phyloP scores from a whole-genome alignment of 2,888 invertebrate species.

The Drosophila dives region DNA sequence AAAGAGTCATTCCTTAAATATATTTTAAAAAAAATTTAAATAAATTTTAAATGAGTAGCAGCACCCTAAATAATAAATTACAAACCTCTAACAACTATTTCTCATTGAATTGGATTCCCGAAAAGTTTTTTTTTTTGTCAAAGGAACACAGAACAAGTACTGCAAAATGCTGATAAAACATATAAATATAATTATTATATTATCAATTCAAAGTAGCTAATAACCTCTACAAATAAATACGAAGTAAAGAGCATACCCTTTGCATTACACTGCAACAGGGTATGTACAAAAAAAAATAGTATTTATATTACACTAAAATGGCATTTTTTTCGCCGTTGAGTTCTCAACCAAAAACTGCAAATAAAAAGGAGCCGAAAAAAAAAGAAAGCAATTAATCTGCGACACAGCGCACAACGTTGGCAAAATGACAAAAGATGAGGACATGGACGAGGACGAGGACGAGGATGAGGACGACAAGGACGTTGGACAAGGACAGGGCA shows the following conservation, averaged over 20 bases:
- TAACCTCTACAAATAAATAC: background rate
- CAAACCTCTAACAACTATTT: background rate
- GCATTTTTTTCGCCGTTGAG: slow-evolving; percentile 40
- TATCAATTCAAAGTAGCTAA: background rate
- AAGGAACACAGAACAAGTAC: background rate
- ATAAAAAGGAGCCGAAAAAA: slow-evolving; percentile 11
- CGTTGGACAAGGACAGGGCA: background rate
- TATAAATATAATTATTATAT: too few relatives aligned
- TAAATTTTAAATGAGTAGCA: background rate
- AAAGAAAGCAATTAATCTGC: slow-evolving; percentile 83
- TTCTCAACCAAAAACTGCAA: slow-evolving; percentile 24
- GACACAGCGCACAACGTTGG: slow-evolving; percentile 63
- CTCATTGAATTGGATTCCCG: too few relatives aligned
- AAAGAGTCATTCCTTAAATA: too few relatives aligned
- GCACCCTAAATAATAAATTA: background rate
- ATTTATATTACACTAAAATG: slow-evolving; percentile 76
- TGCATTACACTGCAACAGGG: slow-evolving; percentile 7
- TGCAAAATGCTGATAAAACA: background rate
- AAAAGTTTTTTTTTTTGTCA: background rate
- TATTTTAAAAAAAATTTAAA: background rate
- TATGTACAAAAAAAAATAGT: slow-evolving; percentile 53
- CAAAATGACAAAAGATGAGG: slow-evolving; percentile 9
- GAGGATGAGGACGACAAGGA: background rate
- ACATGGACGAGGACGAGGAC: background rate
- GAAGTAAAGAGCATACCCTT: background rate